phyloP scores from a whole-genome alignment of 2,888 invertebrate species.

The Nipponacmea schrenckii region DNA sequence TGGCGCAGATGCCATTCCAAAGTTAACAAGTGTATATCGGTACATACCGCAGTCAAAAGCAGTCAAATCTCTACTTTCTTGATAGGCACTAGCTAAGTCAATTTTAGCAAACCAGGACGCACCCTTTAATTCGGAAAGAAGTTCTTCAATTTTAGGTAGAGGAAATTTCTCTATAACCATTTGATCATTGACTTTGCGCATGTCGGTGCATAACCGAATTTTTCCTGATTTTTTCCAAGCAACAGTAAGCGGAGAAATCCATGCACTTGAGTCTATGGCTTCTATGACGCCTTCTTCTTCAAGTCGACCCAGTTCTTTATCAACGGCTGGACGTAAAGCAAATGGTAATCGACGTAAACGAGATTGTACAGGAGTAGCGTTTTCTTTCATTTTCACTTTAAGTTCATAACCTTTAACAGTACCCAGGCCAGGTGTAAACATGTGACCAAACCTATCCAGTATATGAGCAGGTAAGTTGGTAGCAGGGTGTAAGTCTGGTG shows the following conservation, averaged over 20 bases:
- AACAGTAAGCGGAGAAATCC: neutral
- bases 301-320: too few species aligned
- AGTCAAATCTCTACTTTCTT: constrained; percentile 4
- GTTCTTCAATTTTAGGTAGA: constrained; percentile 5
- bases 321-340: too few species aligned
- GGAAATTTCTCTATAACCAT: constrained; percentile 7
- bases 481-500: too few species aligned
- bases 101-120: neutral
- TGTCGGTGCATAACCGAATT: neutral
- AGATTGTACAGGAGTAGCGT: neutral
- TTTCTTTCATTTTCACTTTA: neutral
- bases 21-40: neutral
- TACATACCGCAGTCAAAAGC: neutral
- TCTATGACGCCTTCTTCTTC: too few species aligned
- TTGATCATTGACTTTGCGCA: neutral
- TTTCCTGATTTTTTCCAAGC: neutral
- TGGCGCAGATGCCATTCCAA: neutral
- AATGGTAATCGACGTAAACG: too few species aligned
- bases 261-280: too few species aligned
- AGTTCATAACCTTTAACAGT: neutral
- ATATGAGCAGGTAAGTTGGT: too few species aligned
- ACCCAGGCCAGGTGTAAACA: too few species aligned
- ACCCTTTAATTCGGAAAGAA: neutral
- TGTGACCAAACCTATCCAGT: too few species aligned
- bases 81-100: neutral